A percentile compares a stretch with the other conserved stretches of the same genome.
Conservation (phyloP, 1,140 invertebrate genomes). For the Atta texana region DNA sequence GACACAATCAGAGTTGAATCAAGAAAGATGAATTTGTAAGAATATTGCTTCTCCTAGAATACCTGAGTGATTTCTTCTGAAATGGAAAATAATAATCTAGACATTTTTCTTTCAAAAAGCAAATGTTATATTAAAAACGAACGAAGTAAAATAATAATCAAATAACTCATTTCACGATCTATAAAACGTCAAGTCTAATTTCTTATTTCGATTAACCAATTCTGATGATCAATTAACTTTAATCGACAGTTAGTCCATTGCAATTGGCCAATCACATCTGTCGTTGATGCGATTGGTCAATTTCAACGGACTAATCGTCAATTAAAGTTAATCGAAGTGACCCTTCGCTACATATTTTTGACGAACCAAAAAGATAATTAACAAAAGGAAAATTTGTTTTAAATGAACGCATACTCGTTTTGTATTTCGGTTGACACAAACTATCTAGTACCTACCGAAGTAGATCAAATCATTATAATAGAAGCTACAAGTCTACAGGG, state of each 20-base stretch:
- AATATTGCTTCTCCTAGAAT: not conserved
- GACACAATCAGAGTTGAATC: not conserved
- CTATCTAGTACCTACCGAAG: conserved; percentile 21
- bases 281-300: no score
- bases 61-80: not conserved
- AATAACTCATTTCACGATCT: not conserved
- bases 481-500: conserved; percentile 47
- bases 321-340: no score
- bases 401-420: conserved; percentile 13
- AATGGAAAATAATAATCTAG: not conserved
- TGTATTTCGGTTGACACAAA: not conserved
- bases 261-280: no score
- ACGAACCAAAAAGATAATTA: not conserved
- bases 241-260: no score
- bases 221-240: no score
- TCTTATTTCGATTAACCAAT: no score
- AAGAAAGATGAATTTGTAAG: not conserved
- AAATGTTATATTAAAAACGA: conserved; percentile 5
- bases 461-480: conserved; percentile 69
- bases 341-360: not conserved
- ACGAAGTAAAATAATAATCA: not conserved
- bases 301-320: no score
- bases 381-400: not conserved
- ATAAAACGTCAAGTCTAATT: not conserved
- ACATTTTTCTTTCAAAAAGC: not conserved